A percentile compares a stretch with the other conserved stretches of the same genome.
phyloP scores from a whole-genome alignment of 2,113 vertebrate genomes.

The Chaetodon trifascialis region DNA sequence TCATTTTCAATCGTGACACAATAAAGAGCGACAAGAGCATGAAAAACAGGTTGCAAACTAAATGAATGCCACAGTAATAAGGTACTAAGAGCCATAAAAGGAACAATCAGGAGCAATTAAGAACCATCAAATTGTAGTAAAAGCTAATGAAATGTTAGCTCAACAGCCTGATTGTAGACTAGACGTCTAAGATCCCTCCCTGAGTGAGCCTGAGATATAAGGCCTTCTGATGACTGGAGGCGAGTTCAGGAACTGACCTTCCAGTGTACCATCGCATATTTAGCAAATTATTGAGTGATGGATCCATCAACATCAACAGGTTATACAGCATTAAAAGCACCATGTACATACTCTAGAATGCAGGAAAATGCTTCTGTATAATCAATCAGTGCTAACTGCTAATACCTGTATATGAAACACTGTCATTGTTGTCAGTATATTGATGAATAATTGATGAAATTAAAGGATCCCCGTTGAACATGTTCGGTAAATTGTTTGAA shows the following conservation, averaged over 20 bases:
- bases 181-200: not conserved
- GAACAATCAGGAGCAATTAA: not conserved
- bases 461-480: not conserved
- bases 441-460: not conserved
- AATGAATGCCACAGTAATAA: not conserved
- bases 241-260: not conserved
- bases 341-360: too few relatives aligned
- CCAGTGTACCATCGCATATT: not conserved
- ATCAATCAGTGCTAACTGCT: too few relatives aligned
- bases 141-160: not conserved
- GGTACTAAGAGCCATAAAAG: not conserved
- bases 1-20: not conserved
- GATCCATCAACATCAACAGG: not conserved
- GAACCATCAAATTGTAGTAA: not conserved
- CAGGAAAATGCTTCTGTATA: too few relatives aligned
- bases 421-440: not conserved
- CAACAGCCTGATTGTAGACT: not conserved
- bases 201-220: not conserved
- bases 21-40: not conserved
- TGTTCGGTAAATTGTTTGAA: not conserved
- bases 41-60: not conserved
- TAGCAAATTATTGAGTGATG: not conserved
- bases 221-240: not conserved
- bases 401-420: too few relatives aligned
- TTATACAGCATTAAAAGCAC: not conserved